A percentile compares a stretch with the other conserved stretches of the same genome.
Conservation (phyloP, 1,140 invertebrate species). For the Drepana arcuata region DNA sequence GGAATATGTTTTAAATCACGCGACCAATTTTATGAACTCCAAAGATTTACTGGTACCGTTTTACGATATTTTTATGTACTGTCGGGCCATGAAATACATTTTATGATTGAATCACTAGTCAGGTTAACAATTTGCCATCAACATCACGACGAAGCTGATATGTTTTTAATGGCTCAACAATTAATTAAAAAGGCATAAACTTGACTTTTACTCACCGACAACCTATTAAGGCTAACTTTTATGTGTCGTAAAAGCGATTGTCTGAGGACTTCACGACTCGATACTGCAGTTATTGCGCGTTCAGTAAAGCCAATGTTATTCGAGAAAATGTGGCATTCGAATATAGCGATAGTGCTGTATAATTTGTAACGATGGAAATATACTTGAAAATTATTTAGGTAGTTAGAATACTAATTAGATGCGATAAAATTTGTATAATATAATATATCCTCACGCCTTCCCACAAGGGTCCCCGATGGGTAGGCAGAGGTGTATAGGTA, state of each 20-base stretch:
- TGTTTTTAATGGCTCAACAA: conserved; percentile 61
- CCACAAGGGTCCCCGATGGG: too few species aligned
- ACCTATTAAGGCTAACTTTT: conserved; percentile 73
- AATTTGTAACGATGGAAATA: too few species aligned
- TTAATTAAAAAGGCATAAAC: conserved; percentile 72
- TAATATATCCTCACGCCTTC: too few species aligned
- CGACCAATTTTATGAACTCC: conserved; percentile 9
- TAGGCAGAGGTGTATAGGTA: too few species aligned
- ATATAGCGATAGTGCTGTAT: too few species aligned
- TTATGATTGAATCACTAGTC: conserved; percentile 60
- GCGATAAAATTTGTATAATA: too few species aligned
- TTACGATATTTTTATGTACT: conserved; percentile 56
- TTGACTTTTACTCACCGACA: conserved; percentile 66
- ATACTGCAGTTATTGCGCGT: conserved; percentile 26
- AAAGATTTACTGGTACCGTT: conserved; percentile 31
- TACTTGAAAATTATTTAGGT: too few species aligned
- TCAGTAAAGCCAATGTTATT: conserved; percentile 3
- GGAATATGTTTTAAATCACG: conserved; percentile 3
- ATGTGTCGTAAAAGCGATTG: conserved; percentile 72
- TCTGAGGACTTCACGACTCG: conserved; percentile 53
- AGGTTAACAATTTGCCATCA: conserved; percentile 56
- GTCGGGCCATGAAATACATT: conserved; percentile 43
- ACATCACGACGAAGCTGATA: conserved; percentile 54
- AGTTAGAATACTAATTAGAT: too few species aligned
- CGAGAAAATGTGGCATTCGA: too few species aligned